These are phyloP conservation scores for Macrocentrus cingulum DNA, from an alignment of 1,140 invertebrate species.

Conservation along the genomic window DNA sequence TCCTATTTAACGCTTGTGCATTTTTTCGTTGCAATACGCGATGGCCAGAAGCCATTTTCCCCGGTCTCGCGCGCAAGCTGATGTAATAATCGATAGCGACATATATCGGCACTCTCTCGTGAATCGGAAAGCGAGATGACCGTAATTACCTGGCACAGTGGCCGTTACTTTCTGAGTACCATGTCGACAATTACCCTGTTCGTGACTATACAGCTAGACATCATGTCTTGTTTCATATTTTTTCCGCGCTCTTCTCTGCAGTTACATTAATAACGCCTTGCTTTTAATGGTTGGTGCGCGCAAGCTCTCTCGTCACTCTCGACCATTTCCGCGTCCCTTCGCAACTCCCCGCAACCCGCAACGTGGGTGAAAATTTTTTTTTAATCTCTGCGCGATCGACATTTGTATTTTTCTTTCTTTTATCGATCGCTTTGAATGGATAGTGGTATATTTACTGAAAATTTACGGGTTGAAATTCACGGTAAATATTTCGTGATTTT, in stretches of 20 bases:
- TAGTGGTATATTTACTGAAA: too few species aligned
- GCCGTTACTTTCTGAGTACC: constrained; percentile 27
- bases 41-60: too few species aligned
- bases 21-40: too few species aligned
- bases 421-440: too few species aligned
- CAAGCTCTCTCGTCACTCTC: background rate
- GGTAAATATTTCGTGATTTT: too few species aligned
- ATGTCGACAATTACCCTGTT: constrained; percentile 28
- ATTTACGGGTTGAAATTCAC: too few species aligned
- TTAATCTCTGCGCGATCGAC: too few species aligned
- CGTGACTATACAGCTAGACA: constrained; percentile 24
- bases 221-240: constrained; percentile 29
- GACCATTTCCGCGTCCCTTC: constrained; percentile 3
- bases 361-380: too few species aligned
- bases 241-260: constrained; percentile 24
- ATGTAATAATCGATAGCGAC: constrained; percentile 12
- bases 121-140: constrained; percentile 22
- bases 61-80: background rate
- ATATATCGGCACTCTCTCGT: constrained; percentile 7
- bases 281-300: constrained; percentile 17
- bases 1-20: too few species aligned
- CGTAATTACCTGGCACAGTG: constrained; percentile 20
- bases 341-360: too few species aligned
- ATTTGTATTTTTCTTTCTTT: too few species aligned
- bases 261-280: constrained; percentile 28